Evolutionary conservation across 23 tunicate genomes (phyloP).

Genomic region (Styela plicata): DNA sequence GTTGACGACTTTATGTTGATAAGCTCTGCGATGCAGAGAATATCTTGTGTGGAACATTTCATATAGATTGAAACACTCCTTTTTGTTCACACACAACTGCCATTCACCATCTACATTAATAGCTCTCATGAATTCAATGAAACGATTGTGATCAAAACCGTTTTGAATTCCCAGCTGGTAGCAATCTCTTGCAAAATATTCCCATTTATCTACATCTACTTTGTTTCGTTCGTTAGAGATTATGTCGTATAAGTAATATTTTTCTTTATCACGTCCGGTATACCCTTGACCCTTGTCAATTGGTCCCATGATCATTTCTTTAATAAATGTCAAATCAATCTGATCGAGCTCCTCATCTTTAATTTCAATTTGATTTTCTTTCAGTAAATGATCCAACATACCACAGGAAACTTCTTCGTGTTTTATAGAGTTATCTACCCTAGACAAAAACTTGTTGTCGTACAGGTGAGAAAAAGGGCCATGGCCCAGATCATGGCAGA

Average conservation of each 20-base stretch:
- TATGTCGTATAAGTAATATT: conserved; percentile 74
- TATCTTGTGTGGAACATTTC: conserved; percentile 68
- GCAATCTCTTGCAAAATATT: conserved; percentile 88
- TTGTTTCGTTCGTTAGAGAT: conserved; percentile 61
- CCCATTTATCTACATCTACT: conserved; percentile 97
- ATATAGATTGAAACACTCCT: conserved; percentile 63
- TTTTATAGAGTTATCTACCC: conserved; percentile 9
- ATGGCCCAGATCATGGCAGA: conserved; percentile 91
- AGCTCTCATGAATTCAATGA: conserved; percentile 46
- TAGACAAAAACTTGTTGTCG: conserved; percentile 51
- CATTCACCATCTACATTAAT: conserved; percentile 32
- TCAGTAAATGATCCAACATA: conserved; percentile 38
- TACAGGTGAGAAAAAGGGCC: conserved; percentile 96
- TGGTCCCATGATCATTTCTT: conserved; percentile 59
- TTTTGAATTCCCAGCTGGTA: conserved; percentile 75
- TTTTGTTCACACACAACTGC: conserved; percentile 66
- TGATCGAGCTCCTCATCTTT: neutral
- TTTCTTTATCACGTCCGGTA: neutral
- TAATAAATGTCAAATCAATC: conserved; percentile 28
- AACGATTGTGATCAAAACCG: conserved; percentile 71
- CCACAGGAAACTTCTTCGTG: conserved; percentile 49
- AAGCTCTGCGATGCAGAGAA: conserved; percentile 61
- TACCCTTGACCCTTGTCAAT: neutral
- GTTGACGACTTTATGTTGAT: conserved; percentile 56
- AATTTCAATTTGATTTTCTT: neutral